These are phyloP conservation scores for Crenichthys baileyi DNA, from an alignment of 2,797 vertebrate species.

Conservation along the genomic window DNA sequence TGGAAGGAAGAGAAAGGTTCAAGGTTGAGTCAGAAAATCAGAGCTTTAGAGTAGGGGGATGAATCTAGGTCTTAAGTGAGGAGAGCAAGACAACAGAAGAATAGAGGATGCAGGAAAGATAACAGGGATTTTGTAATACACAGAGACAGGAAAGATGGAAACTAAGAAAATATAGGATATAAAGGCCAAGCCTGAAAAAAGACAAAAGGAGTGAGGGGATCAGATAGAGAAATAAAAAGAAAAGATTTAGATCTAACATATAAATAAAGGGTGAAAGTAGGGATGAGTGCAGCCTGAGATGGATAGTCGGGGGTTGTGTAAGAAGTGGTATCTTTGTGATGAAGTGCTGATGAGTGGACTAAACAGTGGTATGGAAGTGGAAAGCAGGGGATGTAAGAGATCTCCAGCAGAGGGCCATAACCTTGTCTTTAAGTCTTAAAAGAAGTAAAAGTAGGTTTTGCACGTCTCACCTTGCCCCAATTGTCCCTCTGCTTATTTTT, in stretches of 20 bases:
- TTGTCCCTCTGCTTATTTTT: conserved; percentile 7
- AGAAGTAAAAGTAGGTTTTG: conserved; percentile 33
- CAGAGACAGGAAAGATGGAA: conserved; percentile 12
- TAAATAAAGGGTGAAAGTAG: conserved; percentile 15
- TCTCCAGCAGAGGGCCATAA: conserved; percentile 39
- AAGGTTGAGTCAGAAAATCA: conserved; percentile 31
- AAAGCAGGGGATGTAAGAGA: conserved; percentile 23
- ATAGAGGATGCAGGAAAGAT: conserved; percentile 20
- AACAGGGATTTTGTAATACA: conserved; percentile 23
- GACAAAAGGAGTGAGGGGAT: conserved; percentile 16
- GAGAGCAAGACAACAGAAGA: conserved; percentile 15
- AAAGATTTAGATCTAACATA: conserved; percentile 30
- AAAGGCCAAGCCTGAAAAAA: conserved; percentile 17
- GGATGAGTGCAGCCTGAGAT: not conserved
- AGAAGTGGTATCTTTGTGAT: conserved; percentile 26
- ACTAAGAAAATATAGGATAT: conserved; percentile 30
- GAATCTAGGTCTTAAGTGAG: conserved; percentile 30
- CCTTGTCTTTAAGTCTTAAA: conserved; percentile 36
- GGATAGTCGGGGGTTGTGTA: conserved; percentile 10
- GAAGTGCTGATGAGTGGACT: conserved; percentile 25
- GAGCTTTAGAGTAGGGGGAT: conserved; percentile 21
- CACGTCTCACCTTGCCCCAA: conserved; percentile 11
- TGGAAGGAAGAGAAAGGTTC: conserved; percentile 23
- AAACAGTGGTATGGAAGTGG: conserved; percentile 21
- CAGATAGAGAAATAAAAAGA: conserved; percentile 27